Evolutionary conservation across 1,140 invertebrate species (phyloP), one percentile per base, ranked within the genome.

Genomic region (Argopecten irradians): DNA sequence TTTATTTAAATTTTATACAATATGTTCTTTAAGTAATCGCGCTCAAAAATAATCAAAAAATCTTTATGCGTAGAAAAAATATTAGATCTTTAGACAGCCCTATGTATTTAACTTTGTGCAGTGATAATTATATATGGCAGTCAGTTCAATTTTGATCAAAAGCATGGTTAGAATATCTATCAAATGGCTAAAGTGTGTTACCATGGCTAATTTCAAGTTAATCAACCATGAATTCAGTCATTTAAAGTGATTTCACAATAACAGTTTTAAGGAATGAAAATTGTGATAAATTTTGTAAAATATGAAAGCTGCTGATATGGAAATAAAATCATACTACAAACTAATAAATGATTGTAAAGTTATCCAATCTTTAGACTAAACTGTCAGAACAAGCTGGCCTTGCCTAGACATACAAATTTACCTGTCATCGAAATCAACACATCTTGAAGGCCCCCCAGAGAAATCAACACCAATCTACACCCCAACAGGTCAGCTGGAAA

Each of bases 381-480:
- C 55, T 28, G 22, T 71, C 55, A 19, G 5, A 28, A 71, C 55
- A 71, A 71, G n/a, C 55, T 71, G 55, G 55, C 55, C 55, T 28
- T 1, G 55, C 22, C 55, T 28, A 71, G 55, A 71, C 55, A 71
- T 28, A 71, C 55, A 71, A 71, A 71, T 71, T 71, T 71, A 71
- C 55, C 55, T 71, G 55, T 71, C 55, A 71, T 5, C 16, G 55
- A 71, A 71, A 71, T 71, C 55, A 28, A 71, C 55, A 71, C 55
- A 71, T 71, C 55, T 71, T 28, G 55, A 71, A 71, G 55, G 55
- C 55, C n/a, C 55, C 55, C 55, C 55, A 71, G 55, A 71, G 55
- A 71, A 71, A 71, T 71, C 55, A 28, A 28, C 55, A 71, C 55
- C 5, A 71, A 71, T 71, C 55, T 71, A n/a, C 55, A 71, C 55